Percentiles rank a stretch among this genome's conserved stretches.
Conservation (phyloP, 2,113 vertebrate species). For the Mesoclemmys tuberculata region DNA sequence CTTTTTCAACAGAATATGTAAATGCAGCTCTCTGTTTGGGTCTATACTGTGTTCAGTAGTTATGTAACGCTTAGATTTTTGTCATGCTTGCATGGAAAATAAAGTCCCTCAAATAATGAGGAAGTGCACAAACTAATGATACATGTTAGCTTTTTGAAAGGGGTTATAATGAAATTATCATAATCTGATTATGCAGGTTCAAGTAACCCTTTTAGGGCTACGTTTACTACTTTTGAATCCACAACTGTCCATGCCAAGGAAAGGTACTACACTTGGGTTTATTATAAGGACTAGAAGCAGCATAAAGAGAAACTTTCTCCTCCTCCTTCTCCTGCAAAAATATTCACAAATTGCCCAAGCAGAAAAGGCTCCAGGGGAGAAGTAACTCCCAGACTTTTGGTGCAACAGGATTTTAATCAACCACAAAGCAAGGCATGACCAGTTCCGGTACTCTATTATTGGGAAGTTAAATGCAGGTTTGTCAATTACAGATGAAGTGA, state of each 20-base stretch:
- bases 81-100: conserved; percentile 50
- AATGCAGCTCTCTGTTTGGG: conserved; percentile 51
- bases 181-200: conserved; percentile 74
- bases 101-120: conserved; percentile 77
- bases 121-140: conserved; percentile 73
- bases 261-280: not conserved
- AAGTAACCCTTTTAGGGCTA: conserved; percentile 54
- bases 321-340: not conserved
- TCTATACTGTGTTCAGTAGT: conserved; percentile 40
- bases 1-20: conserved; percentile 54
- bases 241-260: not conserved
- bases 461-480: not conserved
- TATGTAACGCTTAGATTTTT: conserved; percentile 50
- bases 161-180: conserved; percentile 75
- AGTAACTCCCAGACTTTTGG: not conserved
- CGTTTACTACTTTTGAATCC: conserved; percentile 41
- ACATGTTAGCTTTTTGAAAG: conserved; percentile 73
- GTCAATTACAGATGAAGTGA: not conserved
- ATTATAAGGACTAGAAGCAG: conserved; percentile 5
- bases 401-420: not conserved
- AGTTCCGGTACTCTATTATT: not conserved
- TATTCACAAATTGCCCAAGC: not conserved
- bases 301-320: conserved; percentile 2
- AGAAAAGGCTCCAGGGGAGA: not conserved
- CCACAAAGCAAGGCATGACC: not conserved